A percentile compares a stretch with the other conserved stretches of the same genome.
Evolutionary conservation across 2,113 vertebrate species (phyloP).

Genomic region (Ifrita kowaldi): DNA sequence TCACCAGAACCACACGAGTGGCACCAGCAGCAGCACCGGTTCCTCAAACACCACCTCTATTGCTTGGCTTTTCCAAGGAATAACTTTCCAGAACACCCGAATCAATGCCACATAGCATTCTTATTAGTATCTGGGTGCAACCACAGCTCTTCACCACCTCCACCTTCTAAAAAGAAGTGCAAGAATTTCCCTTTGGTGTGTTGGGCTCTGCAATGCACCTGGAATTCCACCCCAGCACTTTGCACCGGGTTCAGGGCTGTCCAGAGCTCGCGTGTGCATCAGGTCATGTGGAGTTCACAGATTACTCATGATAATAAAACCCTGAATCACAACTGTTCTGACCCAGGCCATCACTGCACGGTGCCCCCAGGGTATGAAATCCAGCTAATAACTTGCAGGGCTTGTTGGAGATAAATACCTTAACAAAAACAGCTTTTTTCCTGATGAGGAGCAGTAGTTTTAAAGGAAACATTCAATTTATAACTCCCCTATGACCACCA

Average conservation of each 20-base stretch:
- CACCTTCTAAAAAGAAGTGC: not conserved
- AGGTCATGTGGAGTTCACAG: not conserved
- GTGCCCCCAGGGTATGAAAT: conserved; percentile 24
- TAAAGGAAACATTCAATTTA: not conserved
- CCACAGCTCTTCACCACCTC: not conserved
- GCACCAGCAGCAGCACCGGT: accelerated
- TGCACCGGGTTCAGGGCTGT: not conserved
- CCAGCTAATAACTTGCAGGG: not conserved
- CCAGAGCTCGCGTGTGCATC: not conserved
- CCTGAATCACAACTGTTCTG: conserved; percentile 23
- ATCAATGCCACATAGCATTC: not conserved
- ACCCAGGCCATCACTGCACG: not conserved
- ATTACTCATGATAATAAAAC: conserved; percentile 12
- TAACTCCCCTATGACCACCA: not conserved
- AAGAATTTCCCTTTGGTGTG: not conserved
- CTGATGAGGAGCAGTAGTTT: not conserved
- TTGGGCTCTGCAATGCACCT: not conserved
- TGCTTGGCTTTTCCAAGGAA: not conserved
- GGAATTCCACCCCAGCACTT: not conserved
- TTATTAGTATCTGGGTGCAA: not conserved
- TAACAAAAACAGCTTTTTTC: not conserved
- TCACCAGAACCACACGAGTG: not conserved
- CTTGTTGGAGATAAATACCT: not conserved
- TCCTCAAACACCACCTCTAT: not conserved
- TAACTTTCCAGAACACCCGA: not conserved